Evolutionary conservation across 2,113 vertebrate species (phyloP).

Genomic region (Nerophis ophidion): DNA sequence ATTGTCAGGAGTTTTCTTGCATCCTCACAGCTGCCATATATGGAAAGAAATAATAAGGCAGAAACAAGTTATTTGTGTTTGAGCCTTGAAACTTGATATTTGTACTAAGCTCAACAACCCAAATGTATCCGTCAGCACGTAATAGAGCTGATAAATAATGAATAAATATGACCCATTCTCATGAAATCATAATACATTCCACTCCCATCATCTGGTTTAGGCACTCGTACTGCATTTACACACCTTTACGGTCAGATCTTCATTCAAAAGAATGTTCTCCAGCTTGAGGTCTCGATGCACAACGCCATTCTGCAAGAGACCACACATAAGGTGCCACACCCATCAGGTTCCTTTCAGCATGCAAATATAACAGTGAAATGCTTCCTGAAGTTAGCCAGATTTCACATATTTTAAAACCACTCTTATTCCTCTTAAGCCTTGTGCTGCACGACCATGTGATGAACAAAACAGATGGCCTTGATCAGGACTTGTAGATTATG

Average conservation of each 20-base stretch:
- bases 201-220: not conserved
- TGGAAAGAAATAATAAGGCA: conserved; percentile 48
- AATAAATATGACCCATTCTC: not conserved
- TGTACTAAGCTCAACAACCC: conserved; percentile 27
- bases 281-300: conserved; percentile 79
- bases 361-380: not conserved
- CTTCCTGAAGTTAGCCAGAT: not conserved
- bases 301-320: conserved; percentile 66
- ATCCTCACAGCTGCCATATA: conserved; percentile 60
- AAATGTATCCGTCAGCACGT: not conserved
- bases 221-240: not conserved
- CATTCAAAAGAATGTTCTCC: conserved; percentile 77
- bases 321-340: conserved; percentile 11
- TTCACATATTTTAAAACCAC: conserved; percentile 12
- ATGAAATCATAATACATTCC: conserved; percentile 4
- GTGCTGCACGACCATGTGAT: not conserved
- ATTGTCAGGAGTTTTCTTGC: conserved; percentile 56
- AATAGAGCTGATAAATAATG: not conserved
- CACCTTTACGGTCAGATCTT: conserved; percentile 75
- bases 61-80: conserved; percentile 39
- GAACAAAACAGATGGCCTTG: not conserved
- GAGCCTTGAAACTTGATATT: conserved; percentile 38
- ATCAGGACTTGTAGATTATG: not conserved
- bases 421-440: conserved; percentile 11
- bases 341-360: conserved; percentile 4